Base-by-base conservation (phyloP, 2,797 vertebrate species). In the Parambassis ranga region DNA sequence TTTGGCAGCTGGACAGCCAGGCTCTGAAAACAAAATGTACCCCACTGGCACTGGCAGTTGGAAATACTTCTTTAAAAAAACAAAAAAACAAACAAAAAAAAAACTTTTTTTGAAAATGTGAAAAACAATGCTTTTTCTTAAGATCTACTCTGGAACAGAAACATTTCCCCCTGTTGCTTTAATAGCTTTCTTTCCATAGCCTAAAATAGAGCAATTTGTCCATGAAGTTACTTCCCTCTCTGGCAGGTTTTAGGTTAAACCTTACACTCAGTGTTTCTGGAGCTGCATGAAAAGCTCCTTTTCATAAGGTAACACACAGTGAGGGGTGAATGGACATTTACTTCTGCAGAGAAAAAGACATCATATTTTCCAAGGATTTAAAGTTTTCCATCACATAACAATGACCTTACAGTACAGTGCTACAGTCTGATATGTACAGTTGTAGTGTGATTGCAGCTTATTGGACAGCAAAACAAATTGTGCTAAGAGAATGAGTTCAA, bases 251-350 rank as follows among this genome's bases (percentile, higher is more conserved):
- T 57, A 78, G 77, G 77, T 89, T 86, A 77, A 88, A 87, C 77
- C 79, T 90, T 87, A 87, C 77, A 87, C 74, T 56, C 61, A 72
- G 82, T 81, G 77, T 78, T 85, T 86, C 87, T 87, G 76, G 81
- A 81, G 70, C 49, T 2, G 27, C 64, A 83, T 57, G 77, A 70
- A 80, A 87, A 80, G 64, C 71, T 72, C 50, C 50, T 65, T 79
- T 76, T 76, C 55, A 61, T 26, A 68, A 35, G 39, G 22, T 16
- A 65, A 48, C 16, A 58, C 32, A 18, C 55, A 32, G 18, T 23
- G 23, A 46, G 39, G 19, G 26, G 56, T 67, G 47, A 71, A 70
- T 33, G 22, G 52, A 52, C 57, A 47, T 46, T 36, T 59, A n/a
- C 11, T 50, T 60, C 47, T 65, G 30, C 8, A 32, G 36, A 35